These are phyloP conservation scores for Garra rufa DNA, from an alignment of 2,113 vertebrate genomes.

Conservation along the genomic window DNA sequence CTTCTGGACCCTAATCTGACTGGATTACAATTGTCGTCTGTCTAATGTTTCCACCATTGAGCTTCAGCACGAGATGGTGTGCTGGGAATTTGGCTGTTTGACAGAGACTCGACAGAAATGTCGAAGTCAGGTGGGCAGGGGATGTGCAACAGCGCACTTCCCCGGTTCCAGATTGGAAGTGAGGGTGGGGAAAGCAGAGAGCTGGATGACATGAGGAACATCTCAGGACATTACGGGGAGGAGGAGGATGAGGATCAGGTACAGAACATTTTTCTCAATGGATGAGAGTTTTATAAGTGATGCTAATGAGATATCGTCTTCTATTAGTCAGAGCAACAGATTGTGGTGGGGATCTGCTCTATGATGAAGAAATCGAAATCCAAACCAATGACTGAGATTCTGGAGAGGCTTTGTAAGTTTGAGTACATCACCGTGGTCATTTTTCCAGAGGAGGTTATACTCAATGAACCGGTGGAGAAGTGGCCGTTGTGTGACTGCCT, in stretches of 20 bases:
- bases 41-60: constrained; percentile 42
- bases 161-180: constrained; percentile 84
- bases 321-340: constrained; percentile 88
- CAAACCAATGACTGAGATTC: constrained; percentile 97
- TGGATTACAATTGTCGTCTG: background rate
- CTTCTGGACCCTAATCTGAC: background rate
- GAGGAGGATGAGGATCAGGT: constrained; percentile 55
- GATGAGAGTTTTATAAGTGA: background rate
- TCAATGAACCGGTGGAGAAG: constrained; percentile 92
- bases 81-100: constrained; percentile 68
- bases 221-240: constrained; percentile 61
- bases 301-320: background rate
- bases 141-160: constrained; percentile 67
- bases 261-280: background rate
- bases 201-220: constrained; percentile 82
- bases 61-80: constrained; percentile 30
- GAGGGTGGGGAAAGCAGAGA: constrained; percentile 80
- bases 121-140: constrained; percentile 73
- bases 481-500: constrained; percentile 97
- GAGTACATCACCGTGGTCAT: constrained; percentile 95
- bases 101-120: constrained; percentile 77
- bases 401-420: constrained; percentile 96
- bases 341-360: constrained; percentile 96
- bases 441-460: constrained; percentile 94
- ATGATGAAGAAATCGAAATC: constrained; percentile 99